phyloP scores from a whole-genome alignment of 2,888 invertebrate species.

The Phaonia tiefii region DNA sequence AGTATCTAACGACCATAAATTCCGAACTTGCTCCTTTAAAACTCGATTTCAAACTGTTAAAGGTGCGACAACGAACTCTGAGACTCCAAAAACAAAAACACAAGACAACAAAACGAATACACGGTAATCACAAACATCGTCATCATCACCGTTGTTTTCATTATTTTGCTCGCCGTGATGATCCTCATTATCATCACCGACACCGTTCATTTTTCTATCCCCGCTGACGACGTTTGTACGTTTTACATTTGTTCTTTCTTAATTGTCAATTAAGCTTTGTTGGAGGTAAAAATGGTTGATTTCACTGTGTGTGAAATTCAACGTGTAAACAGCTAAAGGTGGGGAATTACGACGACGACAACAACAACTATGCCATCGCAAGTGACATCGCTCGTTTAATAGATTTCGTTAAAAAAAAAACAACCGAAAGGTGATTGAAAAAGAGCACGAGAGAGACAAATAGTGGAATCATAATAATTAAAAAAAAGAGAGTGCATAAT shows the following conservation, averaged over 20 bases:
- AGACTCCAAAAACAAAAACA: neutral
- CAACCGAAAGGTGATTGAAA: slow-evolving; percentile 37
- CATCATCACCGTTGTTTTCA: neutral
- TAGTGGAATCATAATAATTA: neutral
- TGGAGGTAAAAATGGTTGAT: slow-evolving; percentile 57
- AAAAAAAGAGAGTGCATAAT: neutral
- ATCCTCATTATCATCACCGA: neutral
- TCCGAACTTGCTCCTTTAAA: slow-evolving; percentile 51
- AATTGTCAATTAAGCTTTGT: slow-evolving; percentile 64
- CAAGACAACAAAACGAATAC: slow-evolving; percentile 30
- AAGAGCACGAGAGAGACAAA: slow-evolving; percentile 1
- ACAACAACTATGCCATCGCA: slow-evolving; percentile 1
- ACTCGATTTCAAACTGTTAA: slow-evolving; percentile 63
- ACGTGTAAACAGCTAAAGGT: slow-evolving; percentile 56
- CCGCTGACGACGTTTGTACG: slow-evolving; percentile 14
- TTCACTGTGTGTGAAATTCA: slow-evolving; percentile 39
- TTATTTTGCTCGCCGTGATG: neutral
- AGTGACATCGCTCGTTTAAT: no score
- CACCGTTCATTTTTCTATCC: neutral
- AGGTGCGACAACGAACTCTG: slow-evolving; percentile 45
- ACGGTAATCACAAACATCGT: slow-evolving; percentile 39
- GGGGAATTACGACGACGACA: slow-evolving; percentile 39
- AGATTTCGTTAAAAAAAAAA: slow-evolving; percentile 17
- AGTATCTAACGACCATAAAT: neutral
- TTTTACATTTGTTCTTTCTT: slow-evolving; percentile 45